Percentiles rank a stretch among this genome's conserved stretches.
Conservation (phyloP, 2,113 vertebrate species). For the Todiramphus saurophagus region DNA sequence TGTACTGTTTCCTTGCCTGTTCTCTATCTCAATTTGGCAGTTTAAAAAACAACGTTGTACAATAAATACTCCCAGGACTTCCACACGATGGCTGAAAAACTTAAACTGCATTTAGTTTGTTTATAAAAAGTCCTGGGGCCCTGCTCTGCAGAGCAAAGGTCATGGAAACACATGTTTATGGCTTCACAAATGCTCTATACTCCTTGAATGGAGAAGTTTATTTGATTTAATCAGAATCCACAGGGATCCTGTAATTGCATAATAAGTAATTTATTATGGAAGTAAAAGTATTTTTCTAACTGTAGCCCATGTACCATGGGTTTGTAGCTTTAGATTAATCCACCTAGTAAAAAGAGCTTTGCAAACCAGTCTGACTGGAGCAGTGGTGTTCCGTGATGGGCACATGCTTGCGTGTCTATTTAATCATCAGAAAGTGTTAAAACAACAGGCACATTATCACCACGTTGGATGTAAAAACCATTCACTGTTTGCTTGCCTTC, state of each 20-base stretch:
- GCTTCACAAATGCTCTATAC: constrained; percentile 48
- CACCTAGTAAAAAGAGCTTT: constrained; percentile 11
- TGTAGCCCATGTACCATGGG: not conserved
- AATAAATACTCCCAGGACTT: constrained; percentile 42
- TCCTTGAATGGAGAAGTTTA: constrained; percentile 53
- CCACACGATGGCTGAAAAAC: constrained; percentile 41
- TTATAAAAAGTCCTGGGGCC: constrained; percentile 49
- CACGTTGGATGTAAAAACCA: not conserved
- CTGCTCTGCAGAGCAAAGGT: constrained; percentile 36
- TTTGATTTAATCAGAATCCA: constrained; percentile 71
- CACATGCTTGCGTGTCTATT: not conserved
- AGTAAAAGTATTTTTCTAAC: constrained; percentile 53
- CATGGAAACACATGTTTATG: constrained; percentile 65
- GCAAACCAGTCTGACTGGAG: not conserved
- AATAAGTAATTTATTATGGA: constrained; percentile 63
- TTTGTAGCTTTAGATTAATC: constrained; percentile 43
- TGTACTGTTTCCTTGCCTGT: constrained; percentile 43
- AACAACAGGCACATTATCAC: constrained; percentile 56
- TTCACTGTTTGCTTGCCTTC: constrained; percentile 1
- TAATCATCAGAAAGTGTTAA: constrained; percentile 39
- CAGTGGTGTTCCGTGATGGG: not conserved
- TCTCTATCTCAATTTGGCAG: constrained; percentile 54
- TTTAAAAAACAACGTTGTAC: constrained; percentile 44
- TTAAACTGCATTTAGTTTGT: constrained; percentile 51
- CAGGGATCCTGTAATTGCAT: constrained; percentile 61